These are phyloP conservation scores for Elaphurus davidianus DNA, from an alignment of 2,113 vertebrate genomes.

Conservation along the genomic window DNA sequence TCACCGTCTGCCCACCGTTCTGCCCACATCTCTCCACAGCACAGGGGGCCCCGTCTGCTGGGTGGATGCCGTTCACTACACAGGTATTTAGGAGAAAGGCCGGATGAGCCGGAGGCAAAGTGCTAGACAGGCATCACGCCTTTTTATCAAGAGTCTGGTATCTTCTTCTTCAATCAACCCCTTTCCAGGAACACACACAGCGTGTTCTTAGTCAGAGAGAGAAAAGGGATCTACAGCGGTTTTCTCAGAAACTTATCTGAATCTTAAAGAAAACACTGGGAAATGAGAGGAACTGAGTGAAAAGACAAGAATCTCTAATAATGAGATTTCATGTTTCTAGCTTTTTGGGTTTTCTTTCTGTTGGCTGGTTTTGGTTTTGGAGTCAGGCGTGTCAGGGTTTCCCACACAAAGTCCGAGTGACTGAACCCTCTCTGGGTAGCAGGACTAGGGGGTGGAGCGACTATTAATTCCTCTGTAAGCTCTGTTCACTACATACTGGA, in stretches of 20 bases:
- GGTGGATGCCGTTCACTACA: accelerated
- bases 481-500: neutral
- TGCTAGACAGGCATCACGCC: neutral
- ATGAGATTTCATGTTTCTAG: neutral
- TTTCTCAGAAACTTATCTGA: neutral
- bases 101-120: neutral
- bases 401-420: neutral
- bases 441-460: neutral
- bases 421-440: neutral
- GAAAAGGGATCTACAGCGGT: neutral
- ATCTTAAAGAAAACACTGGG: neutral
- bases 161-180: neutral
- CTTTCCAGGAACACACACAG: neutral
- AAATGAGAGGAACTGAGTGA: neutral
- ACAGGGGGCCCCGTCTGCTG: neutral
- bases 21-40: neutral
- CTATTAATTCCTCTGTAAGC: neutral
- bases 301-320: neutral
- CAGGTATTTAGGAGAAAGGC: neutral
- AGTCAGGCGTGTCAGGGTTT: neutral
- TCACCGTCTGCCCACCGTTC: neutral
- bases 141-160: neutral
- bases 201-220: neutral
- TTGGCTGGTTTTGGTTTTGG: neutral
- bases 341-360: neutral